These are phyloP conservation scores for Drosophila subobscura DNA, from an alignment of 1,140 invertebrate species.

Conservation along the genomic window DNA sequence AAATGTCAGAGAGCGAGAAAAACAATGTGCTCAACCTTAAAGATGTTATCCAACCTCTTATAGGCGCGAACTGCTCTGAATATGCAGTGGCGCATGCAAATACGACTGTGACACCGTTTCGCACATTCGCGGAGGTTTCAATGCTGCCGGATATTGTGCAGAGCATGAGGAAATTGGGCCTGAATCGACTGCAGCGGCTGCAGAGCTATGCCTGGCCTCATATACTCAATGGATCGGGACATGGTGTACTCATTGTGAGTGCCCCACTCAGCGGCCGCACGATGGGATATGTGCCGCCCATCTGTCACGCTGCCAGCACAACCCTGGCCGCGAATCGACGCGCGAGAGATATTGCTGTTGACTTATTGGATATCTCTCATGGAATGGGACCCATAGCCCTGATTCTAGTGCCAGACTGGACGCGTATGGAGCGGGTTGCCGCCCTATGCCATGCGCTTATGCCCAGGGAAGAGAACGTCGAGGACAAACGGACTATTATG, in stretches of 20 bases:
- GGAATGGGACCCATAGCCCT: constrained; percentile 19
- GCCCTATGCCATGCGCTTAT: constrained; percentile 38
- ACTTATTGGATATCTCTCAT: too few relatives aligned
- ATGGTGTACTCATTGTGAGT: constrained; percentile 53
- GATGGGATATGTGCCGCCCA: constrained; percentile 43
- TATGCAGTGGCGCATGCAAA: constrained; percentile 43
- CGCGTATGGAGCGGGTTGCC: constrained; percentile 27
- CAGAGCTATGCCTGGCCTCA: constrained; percentile 64
- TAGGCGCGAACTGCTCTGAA: constrained; percentile 35
- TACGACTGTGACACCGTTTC: constrained; percentile 2
- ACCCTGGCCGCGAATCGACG: not conserved
- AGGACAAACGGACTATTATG: constrained; percentile 13
- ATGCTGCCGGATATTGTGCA: constrained; percentile 36
- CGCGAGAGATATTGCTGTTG: not conserved
- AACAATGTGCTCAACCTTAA: too few relatives aligned
- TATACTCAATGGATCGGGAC: constrained; percentile 1
- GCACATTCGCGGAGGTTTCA: constrained; percentile 25
- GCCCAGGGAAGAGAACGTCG: constrained; percentile 5
- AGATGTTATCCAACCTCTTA: constrained; percentile 6
- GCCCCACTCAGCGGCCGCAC: constrained; percentile 58
- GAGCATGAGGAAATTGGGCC: constrained; percentile 30
- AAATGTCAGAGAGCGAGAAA: too few relatives aligned
- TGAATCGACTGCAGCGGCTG: constrained; percentile 39
- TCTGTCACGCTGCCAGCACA: constrained; percentile 39
- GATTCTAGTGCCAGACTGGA: constrained; percentile 33